Evolutionary conservation across 2,113 vertebrate genomes (phyloP), one percentile per base, ranked within the genome.

Genomic region (Erythrolamprus reginae): DNA sequence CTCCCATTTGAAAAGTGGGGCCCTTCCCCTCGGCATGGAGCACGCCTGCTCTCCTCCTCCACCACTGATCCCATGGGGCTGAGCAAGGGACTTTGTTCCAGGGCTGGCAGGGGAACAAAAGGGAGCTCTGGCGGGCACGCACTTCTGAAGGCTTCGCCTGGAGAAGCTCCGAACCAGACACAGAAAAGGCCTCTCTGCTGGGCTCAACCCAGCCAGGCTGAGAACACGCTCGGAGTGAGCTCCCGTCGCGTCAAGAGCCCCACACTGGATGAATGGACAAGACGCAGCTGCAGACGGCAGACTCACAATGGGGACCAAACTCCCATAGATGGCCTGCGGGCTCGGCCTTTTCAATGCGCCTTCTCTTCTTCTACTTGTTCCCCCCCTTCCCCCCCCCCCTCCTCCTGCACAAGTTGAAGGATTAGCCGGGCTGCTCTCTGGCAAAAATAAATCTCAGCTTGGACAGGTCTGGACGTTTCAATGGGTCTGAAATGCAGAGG

Each of bases 261-360:
- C 61, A 89, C 24, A 38, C 89, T 87, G 26, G 58, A 87, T 50
- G 84, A 92, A 89, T 58, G 65, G 65, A 89, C 33, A 51, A 58
- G 52, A 47, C 28, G 24, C 91, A 90, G 89, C 85, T 87, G 88
- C 83, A 55, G 82, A 42, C 53, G 52, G 1, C 33, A 51, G 70
- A 53, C 53, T 65, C 33, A 91, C 90, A 90, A 92, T 45, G 86
- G 51, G 50, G 55, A 65, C 53, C 89, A 42, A 26, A 84, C 88
- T 47, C 83, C 48, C 86, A 23, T 26, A 10, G 70, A 33, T 42
- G 45, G 82, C 82, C 91, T 21, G 70, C 50, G 55, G 52, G 52
- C 51, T 52, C 6, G 5, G 28, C 12, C 84, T 61, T 90, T 51
- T 65, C 84, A 83, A 55, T 13, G 53, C 65, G 58, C 24, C 61